Evolutionary conservation across 2,888 invertebrate genomes (phyloP), one percentile per base, ranked within the genome.

Genomic region (Steinernema carpocapsae): DNA sequence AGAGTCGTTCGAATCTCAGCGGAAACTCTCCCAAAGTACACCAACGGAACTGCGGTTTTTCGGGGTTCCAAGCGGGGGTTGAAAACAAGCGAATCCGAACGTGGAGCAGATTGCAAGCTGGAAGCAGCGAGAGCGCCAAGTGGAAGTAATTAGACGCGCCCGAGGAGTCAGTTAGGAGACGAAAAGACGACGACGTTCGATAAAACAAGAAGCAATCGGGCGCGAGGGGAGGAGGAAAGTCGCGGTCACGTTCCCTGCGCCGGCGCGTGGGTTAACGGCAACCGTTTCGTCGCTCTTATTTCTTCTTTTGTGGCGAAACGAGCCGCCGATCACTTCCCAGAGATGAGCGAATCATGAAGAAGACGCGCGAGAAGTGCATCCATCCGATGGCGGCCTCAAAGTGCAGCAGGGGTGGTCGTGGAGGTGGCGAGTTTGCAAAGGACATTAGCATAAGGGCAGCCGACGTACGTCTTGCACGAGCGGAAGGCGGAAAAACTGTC

Each of bases 71-170:
- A n/a, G n/a, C 14, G 19, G 48, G 37, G 37, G 10, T 37, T 3
- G 37, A 37, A 37, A 37, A 37, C 37, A 37, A 3, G 37, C 3
- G 37, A 37, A 37, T 37, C 48, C 17, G 19, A 14, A 48, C 3
- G 48, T n/a, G 19, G 48, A 48, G 48, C 48, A 48, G 48, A 48
- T 7, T 48, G n/a, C 17, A 48, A 19, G n/a, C 17, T 48, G 48
- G n/a, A 48, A 19, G 19, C n/a, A 14, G 26, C 24, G 56, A 56
- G 37, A n/a, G 64, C 37, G 32, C 64, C 64, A n/a, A 64, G 64
- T 64, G 64, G 64, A 64, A 64, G 64, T 64, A 64, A 64, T 64
- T 64, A 64, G 64, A 29, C 64, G 37, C 64, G 64, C 29, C 37
- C 64, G 64, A 56, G 56, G 48, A 17, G 48, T 37, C 37, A 37